These are phyloP conservation scores for Scytalopus superciliaris DNA, from an alignment of 2,113 vertebrate species.

Conservation along the genomic window DNA sequence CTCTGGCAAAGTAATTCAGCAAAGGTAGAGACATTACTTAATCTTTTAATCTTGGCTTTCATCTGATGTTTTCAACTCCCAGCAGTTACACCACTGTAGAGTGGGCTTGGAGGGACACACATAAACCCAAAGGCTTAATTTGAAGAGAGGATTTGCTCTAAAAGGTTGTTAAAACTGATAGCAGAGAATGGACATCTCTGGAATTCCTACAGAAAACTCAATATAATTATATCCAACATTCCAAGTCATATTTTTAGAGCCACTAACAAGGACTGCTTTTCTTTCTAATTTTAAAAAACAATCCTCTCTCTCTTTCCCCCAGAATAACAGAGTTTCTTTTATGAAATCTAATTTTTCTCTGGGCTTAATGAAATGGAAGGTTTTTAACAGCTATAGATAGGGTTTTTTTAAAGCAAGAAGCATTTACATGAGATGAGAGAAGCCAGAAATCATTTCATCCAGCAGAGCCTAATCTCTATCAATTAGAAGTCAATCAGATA, in stretches of 20 bases:
- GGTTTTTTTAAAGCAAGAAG: background rate
- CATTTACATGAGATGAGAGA: background rate
- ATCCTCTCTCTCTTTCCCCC: background rate
- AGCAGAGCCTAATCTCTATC: background rate
- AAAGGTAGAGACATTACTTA: slow-evolving; percentile 26
- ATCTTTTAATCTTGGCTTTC: slow-evolving; percentile 41
- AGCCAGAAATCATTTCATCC: slow-evolving; percentile 7
- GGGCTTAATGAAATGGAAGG: background rate
- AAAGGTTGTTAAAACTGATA: slow-evolving; percentile 27
- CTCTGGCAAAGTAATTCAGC: slow-evolving; percentile 37
- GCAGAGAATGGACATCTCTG: background rate
- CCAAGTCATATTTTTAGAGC: background rate
- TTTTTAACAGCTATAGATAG: background rate
- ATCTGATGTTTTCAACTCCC: slow-evolving; percentile 7
- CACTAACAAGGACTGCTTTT: background rate
- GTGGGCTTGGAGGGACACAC: background rate
- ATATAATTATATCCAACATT: background rate
- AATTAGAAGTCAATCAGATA: slow-evolving; percentile 4
- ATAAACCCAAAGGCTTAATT: slow-evolving; percentile 25
- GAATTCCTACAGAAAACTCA: slow-evolving; percentile 29
- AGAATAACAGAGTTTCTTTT: background rate
- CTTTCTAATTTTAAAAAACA: background rate
- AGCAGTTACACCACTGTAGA: background rate
- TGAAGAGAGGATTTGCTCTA: slow-evolving; percentile 45
- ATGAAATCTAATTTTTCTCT: background rate